These are phyloP conservation scores for Drosophila picticornis DNA, from an alignment of 2,888 invertebrate genomes.

Conservation along the genomic window DNA sequence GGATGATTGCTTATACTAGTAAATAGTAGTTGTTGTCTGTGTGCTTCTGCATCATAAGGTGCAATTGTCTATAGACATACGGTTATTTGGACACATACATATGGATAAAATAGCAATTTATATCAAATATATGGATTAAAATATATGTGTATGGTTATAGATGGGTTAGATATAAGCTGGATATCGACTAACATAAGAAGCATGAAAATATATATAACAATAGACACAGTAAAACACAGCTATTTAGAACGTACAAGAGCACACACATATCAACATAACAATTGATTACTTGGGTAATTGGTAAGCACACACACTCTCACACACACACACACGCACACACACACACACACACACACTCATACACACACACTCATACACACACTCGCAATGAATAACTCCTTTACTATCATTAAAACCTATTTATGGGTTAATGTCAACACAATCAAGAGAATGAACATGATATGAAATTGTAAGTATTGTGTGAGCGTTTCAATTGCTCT, in stretches of 20 bases:
- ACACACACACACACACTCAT: constrained; percentile 7
- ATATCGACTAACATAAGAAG: constrained; percentile 56
- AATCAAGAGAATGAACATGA: constrained; percentile 43
- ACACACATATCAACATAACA: constrained; percentile 65
- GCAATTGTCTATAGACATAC: constrained; percentile 16
- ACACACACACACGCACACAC: constrained; percentile 18
- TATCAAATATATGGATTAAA: constrained; percentile 32
- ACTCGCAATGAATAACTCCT: constrained; percentile 12
- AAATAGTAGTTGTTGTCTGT: constrained; percentile 12
- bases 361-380: constrained; percentile 8
- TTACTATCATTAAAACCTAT: constrained; percentile 31
- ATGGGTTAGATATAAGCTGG: constrained; percentile 51
- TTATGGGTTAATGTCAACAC: constrained; percentile 19
- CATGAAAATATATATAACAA: constrained; percentile 47
- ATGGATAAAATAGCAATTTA: constrained; percentile 9
- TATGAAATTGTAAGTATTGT: constrained; percentile 53
- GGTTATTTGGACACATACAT: constrained; percentile 4
- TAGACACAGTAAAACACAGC: constrained; percentile 57
- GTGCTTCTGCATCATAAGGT: constrained; percentile 27
- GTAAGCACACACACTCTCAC: constrained; percentile 24
- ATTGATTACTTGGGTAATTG: constrained; percentile 69
- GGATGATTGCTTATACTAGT: constrained; percentile 22
- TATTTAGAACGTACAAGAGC: constrained; percentile 52
- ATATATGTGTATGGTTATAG: constrained; percentile 29
- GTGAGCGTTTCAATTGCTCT: constrained; percentile 38